Base-by-base conservation (phyloP, 2,797 vertebrate species). In the Macroramphosus scolopax region DNA sequence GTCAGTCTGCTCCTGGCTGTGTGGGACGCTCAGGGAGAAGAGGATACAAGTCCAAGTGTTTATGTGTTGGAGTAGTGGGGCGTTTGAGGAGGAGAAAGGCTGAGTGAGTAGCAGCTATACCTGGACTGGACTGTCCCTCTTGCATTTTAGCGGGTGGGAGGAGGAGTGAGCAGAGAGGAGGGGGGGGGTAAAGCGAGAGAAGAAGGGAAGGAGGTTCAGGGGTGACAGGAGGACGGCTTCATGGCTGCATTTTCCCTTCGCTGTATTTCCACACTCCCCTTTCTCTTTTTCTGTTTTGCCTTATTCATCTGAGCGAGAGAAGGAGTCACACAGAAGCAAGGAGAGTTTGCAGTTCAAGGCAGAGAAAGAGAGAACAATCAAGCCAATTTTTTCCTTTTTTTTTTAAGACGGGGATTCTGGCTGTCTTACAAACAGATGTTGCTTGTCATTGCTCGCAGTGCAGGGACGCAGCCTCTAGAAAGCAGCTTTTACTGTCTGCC, bases 371-470 rank as follows among this genome's bases (percentile, higher is more conserved):
- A 79, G 61, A 72, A 69, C 76, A 77, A 72, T 78, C 81, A 63
- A 88, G 86, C 84, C 58, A 71, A 49, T 81, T 78, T 80, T 63
- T 69, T 63, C 81, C 78, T 72, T 29, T 14, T 61, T 57, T 68
- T 83, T 75, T 81, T 55, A 51, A 47, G 87, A 86, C 88, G 64
- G 67, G 75, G 86, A 89, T 78, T 36, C 88, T 90, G 91, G 89
- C 88, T 89, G 63, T 82, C 85, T 65, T 88, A 85, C 88, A 93
- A 92, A 91, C 91, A 95, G 91, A 93, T 94, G 91, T 92, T 92
- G 86, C 88, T 88, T 93, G 91, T 93, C 89, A 87, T 90, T 89
- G 84, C 80, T 89, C 82, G 83, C 83, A 87, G 87, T 88, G 87
- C 78, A 88, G 87, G 75, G 72, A 90, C 78, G 86, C 88, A 88